phyloP scores from a whole-genome alignment of 1,140 invertebrate species.

The Trichoplusia ni region DNA sequence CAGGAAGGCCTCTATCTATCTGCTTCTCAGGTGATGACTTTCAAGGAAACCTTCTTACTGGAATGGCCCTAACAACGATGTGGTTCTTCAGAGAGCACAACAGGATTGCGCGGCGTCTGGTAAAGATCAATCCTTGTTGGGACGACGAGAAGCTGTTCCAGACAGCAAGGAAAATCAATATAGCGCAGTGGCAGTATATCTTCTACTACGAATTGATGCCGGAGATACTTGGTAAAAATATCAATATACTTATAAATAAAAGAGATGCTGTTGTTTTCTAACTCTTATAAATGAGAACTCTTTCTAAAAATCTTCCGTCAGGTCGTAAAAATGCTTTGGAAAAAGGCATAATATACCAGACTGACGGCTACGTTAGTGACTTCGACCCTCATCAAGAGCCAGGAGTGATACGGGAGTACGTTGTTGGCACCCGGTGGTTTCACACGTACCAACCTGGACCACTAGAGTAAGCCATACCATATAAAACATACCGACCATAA shows the following conservation, averaged over 20 bases:
- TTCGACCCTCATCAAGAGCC: slow-evolving; percentile 38
- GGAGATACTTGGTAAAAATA: slow-evolving; percentile 75
- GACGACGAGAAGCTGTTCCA: slow-evolving; percentile 83
- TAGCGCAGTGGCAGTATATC: slow-evolving; percentile 83
- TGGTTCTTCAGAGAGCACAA: slow-evolving; percentile 86
- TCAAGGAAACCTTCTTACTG: slow-evolving; percentile 24
- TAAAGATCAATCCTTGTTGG: slow-evolving; percentile 84
- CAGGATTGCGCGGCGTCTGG: slow-evolving; percentile 81
- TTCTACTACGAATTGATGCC: slow-evolving; percentile 84
- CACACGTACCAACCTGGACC: slow-evolving; percentile 32
- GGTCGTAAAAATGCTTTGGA: slow-evolving; percentile 29
- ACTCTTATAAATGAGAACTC: no score
- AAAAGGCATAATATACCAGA: slow-evolving; percentile 33
- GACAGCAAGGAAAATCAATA: slow-evolving; percentile 83
- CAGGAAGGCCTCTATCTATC: not conserved
- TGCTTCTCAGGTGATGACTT: slow-evolving; percentile 22
- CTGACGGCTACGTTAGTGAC: slow-evolving; percentile 37
- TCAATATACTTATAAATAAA: no score
- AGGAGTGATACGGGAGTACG: slow-evolving; percentile 36
- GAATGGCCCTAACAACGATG: slow-evolving; percentile 16
- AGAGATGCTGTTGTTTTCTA: no score
- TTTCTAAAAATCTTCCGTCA: not conserved
- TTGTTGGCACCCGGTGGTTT: slow-evolving; percentile 37
- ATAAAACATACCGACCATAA: not conserved
- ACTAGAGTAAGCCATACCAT: slow-evolving; percentile 41